These are phyloP conservation scores for Parnassius smintheus DNA, from an alignment of 2,888 invertebrate genomes.

Conservation along the genomic window DNA sequence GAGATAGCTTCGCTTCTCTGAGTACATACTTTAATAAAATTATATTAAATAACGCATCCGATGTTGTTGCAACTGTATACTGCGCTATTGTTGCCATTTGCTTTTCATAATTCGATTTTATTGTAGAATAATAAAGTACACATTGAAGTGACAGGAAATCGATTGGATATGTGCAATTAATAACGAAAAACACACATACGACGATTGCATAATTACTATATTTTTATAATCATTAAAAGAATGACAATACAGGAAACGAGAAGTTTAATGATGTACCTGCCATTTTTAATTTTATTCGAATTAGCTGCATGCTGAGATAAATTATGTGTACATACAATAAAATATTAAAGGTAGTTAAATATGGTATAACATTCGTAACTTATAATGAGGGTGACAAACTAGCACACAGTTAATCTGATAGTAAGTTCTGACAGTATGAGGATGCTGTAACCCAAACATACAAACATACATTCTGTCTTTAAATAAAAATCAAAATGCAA, in stretches of 20 bases:
- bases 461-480: too few relatives aligned
- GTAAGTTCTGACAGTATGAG: too few relatives aligned
- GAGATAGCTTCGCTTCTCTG: constrained; percentile 72
- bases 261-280: background rate
- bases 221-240: constrained; percentile 9
- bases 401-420: too few relatives aligned
- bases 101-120: constrained; percentile 3
- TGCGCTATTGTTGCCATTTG: constrained; percentile 16
- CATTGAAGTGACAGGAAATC: background rate
- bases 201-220: constrained; percentile 19
- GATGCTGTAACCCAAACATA: too few relatives aligned
- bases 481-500: too few relatives aligned
- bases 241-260: constrained; percentile 1
- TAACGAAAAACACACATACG: constrained; percentile 18
- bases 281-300: too few relatives aligned
- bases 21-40: constrained; percentile 73
- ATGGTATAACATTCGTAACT: too few relatives aligned
- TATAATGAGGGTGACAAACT: too few relatives aligned
- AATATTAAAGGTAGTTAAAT: too few relatives aligned
- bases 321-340: too few relatives aligned
- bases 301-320: too few relatives aligned
- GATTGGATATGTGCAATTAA: constrained; percentile 14
- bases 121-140: background rate
- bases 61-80: constrained; percentile 37
- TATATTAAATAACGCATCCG: constrained; percentile 69